A percentile compares a stretch with the other conserved stretches of the same genome.
phyloP scores from a whole-genome alignment of 2,888 invertebrate genomes.

The Bursaphelenchus okinawaensis region DNA sequence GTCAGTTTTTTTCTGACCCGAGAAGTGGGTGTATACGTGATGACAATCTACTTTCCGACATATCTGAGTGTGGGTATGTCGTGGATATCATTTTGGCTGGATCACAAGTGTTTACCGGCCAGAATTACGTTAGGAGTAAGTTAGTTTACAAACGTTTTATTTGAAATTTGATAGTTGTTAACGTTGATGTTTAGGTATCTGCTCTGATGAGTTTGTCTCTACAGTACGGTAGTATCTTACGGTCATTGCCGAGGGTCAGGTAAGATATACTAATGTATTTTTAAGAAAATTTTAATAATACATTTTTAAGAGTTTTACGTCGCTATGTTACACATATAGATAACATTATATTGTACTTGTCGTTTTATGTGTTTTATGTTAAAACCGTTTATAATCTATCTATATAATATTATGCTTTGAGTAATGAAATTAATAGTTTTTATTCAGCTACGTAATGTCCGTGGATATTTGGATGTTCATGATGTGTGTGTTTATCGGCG shows the following conservation, averaged over 20 bases:
- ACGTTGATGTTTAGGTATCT: constrained; percentile 12
- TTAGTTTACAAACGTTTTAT: neutral
- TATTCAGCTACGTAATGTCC: constrained; percentile 26
- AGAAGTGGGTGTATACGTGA: constrained; percentile 52
- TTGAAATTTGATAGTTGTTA: neutral
- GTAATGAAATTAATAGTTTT: neutral
- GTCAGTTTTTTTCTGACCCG: constrained; percentile 51
- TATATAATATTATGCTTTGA: neutral
- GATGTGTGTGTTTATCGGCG: constrained; percentile 23
- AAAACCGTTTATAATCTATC: neutral
- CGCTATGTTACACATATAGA: no score
- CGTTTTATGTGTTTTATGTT: no score
- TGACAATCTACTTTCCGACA: constrained; percentile 51
- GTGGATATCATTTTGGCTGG: constrained; percentile 36
- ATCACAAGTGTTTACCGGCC: constrained; percentile 28
- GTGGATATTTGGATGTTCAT: constrained; percentile 37
- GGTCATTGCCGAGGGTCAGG: constrained; percentile 26
- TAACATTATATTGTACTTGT: no score
- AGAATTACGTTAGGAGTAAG: constrained; percentile 31
- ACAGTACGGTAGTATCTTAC: constrained; percentile 32
- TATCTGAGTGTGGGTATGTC: constrained; percentile 36
- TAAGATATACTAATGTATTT: no score
- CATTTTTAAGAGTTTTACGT: no score
- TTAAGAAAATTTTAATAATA: no score
- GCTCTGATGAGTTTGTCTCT: constrained; percentile 31